These are phyloP conservation scores for Camponotus pennsylvanicus DNA, from an alignment of 1,140 invertebrate species.

Conservation along the genomic window DNA sequence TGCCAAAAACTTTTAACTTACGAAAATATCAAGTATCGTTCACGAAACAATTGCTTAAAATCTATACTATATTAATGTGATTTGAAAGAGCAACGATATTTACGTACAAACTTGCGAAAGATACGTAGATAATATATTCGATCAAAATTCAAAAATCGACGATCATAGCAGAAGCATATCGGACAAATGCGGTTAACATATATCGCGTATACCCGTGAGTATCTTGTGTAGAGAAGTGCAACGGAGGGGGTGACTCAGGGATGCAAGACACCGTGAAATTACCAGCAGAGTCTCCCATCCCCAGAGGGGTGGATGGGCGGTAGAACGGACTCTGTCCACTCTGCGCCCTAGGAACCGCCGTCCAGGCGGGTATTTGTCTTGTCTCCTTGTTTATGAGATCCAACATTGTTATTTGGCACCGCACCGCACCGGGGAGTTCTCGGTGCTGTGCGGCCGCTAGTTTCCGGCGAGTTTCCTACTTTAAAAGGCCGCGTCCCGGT, in stretches of 20 bases:
- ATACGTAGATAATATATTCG: conserved; percentile 20
- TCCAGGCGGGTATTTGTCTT: conserved; percentile 86
- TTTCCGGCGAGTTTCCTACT: conserved; percentile 84
- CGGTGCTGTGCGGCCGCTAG: conserved; percentile 79
- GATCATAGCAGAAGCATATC: conserved; percentile 73
- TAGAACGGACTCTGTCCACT: conserved; percentile 87
- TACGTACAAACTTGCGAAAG: background rate
- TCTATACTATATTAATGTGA: background rate
- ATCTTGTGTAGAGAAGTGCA: conserved; percentile 54
- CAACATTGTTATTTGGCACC: conserved; percentile 87
- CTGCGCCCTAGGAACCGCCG: conserved; percentile 79
- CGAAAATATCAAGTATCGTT: background rate
- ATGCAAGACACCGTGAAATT: conserved; percentile 87
- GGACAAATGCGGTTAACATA: conserved; percentile 70
- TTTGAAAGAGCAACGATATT: background rate
- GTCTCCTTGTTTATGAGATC: conserved; percentile 87
- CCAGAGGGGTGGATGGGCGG: conserved; percentile 78
- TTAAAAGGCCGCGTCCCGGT: conserved; percentile 83
- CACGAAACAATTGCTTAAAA: background rate
- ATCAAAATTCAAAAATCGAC: conserved; percentile 64
- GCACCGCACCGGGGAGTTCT: conserved; percentile 83
- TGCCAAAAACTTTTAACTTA: background rate
- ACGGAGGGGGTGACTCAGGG: conserved; percentile 81
- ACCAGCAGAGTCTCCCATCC: conserved; percentile 86
- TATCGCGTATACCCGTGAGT: conserved; percentile 56